Percentiles rank a stretch among this genome's conserved stretches.
phyloP scores from a whole-genome alignment of 2,113 vertebrate species.

The Uropsilus gracilis region DNA sequence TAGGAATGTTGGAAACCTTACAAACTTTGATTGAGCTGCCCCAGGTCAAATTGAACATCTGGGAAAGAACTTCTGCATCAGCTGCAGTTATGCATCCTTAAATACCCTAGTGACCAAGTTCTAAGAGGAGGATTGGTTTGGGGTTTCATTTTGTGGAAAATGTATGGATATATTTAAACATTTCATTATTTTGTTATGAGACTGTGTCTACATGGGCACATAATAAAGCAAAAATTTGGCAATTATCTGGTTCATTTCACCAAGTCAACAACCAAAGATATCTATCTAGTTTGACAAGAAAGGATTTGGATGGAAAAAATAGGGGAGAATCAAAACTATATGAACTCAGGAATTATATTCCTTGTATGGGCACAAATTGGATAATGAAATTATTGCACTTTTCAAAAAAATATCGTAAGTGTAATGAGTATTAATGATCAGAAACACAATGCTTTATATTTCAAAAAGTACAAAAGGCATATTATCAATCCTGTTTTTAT shows the following conservation, averaged over 20 bases:
- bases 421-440: neutral
- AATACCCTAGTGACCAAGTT: slow-evolving; percentile 81
- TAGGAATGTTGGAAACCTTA: slow-evolving; percentile 85
- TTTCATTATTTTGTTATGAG: slow-evolving; percentile 71
- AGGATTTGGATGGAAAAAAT: neutral
- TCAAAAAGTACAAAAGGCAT: neutral
- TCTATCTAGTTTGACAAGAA: neutral
- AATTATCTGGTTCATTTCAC: slow-evolving; percentile 70
- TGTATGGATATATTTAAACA: slow-evolving; percentile 78
- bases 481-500: neutral
- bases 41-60: slow-evolving; percentile 88
- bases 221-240: slow-evolving; percentile 45
- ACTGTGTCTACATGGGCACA: slow-evolving; percentile 46
- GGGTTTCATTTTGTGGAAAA: slow-evolving; percentile 79
- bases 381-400: neutral
- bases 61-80: slow-evolving; percentile 85
- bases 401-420: neutral
- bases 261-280: slow-evolving; percentile 47
- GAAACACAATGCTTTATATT: neutral
- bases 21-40: slow-evolving; percentile 88
- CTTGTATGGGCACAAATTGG: neutral
- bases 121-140: slow-evolving; percentile 73
- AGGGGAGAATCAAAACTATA: slow-evolving; percentile 1
- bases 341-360: neutral
- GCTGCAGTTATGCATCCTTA: slow-evolving; percentile 83